Conservation (phyloP, 2,888 invertebrate species). For the Acleris emargana region DNA sequence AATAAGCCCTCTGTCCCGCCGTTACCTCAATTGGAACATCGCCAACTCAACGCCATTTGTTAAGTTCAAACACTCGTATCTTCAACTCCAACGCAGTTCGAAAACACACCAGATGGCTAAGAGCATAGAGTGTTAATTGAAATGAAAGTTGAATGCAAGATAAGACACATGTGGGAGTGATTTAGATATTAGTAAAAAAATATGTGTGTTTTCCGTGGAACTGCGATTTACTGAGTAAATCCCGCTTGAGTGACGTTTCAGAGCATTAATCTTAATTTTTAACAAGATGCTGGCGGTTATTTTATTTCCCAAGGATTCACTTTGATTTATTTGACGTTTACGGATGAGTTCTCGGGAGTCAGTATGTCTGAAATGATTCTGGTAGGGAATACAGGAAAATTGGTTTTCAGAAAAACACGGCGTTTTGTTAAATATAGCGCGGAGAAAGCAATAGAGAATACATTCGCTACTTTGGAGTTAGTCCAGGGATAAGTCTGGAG, state of each 20-base stretch:
- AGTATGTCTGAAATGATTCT: constrained; percentile 21
- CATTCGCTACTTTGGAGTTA: too few species aligned
- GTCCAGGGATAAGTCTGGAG: too few species aligned
- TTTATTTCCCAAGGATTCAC: constrained; percentile 33
- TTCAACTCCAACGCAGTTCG: background rate
- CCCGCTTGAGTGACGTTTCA: constrained; percentile 19
- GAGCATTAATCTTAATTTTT: constrained; percentile 35
- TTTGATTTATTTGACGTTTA: constrained; percentile 30
- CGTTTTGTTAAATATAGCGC: too few species aligned
- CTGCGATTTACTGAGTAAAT: constrained; percentile 52
- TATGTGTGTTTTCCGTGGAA: constrained; percentile 52
- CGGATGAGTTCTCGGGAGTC: constrained; percentile 22
- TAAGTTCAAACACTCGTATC: constrained; percentile 12
- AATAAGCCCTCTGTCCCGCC: constrained; percentile 22
- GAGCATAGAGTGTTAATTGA: background rate
- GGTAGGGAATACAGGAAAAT: constrained; percentile 3
- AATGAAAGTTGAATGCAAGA: background rate
- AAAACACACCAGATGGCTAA: background rate
- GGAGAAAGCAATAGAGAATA: too few species aligned
- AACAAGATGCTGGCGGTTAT: constrained; percentile 29
- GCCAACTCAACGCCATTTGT: constrained; percentile 11
- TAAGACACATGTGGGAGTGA: too few species aligned
- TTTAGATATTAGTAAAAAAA: constrained; percentile 23
- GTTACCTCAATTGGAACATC: constrained; percentile 23
- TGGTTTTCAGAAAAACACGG: background rate